Conservation (phyloP, 2,113 vertebrate species). For the Anarhynchus alexandrinus region DNA sequence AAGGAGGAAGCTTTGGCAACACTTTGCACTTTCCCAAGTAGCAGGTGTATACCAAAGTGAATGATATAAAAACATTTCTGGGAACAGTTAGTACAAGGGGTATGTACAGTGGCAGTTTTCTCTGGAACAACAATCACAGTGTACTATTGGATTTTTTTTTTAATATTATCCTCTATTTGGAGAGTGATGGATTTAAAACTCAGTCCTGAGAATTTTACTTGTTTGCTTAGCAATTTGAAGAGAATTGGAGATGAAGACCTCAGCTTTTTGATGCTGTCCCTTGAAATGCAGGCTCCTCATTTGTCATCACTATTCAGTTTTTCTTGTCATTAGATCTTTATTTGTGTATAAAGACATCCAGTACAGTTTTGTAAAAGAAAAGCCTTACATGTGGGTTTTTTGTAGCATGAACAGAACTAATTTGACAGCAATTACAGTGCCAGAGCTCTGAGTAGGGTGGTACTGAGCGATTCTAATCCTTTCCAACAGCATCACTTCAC, state of each 20-base stretch:
- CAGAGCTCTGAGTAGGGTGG: not conserved
- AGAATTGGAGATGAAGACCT: not conserved
- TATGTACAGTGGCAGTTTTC: not conserved
- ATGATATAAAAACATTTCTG: not conserved
- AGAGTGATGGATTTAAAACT: not conserved
- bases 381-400: not conserved
- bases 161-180: not conserved
- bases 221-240: not conserved
- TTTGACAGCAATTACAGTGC: conserved; percentile 9
- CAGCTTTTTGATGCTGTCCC: not conserved
- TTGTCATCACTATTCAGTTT: not conserved
- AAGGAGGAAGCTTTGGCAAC: not conserved
- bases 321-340: not conserved
- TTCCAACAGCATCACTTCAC: not conserved
- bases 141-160: not conserved
- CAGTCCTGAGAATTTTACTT: not conserved
- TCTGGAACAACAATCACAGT: not conserved
- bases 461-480: not conserved
- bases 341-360: not conserved
- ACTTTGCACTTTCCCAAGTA: not conserved
- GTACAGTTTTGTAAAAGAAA: not conserved
- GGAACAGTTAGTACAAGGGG: not conserved
- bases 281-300: conserved; percentile 1
- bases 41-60: not conserved
- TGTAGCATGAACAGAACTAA: not conserved